Evolutionary conservation across 1,140 invertebrate genomes (phyloP), one percentile per base, ranked within the genome.

Genomic region (Goniozus legneri): DNA sequence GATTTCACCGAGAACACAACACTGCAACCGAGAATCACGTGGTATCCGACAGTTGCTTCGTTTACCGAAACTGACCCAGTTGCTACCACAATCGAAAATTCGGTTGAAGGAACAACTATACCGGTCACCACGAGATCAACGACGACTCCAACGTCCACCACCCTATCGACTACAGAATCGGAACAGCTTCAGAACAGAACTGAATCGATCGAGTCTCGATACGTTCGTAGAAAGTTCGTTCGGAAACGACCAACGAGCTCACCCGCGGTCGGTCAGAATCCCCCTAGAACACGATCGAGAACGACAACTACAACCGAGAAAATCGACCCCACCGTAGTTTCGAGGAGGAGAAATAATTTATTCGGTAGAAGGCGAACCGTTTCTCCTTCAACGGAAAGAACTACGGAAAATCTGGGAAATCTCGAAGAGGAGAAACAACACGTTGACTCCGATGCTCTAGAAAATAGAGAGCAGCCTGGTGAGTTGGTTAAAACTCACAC

Each of bases 151-250:
- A n/a, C n/a, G n/a, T n/a, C n/a, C n/a, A n/a, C n/a, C n/a, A n/a
- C n/a, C n/a, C n/a, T n/a, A n/a, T n/a, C n/a, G n/a, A n/a, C n/a
- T n/a, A n/a, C n/a, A n/a, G n/a, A n/a, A n/a, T n/a, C n/a, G n/a
- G n/a, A n/a, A n/a, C n/a, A n/a, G n/a, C n/a, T n/a, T n/a, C n/a
- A n/a, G n/a, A n/a, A n/a, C n/a, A n/a, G n/a, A n/a, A n/a, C n/a
- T n/a, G n/a, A n/a, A n/a, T n/a, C n/a, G n/a, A n/a, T n/a, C n/a
- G 60, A 60, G 2, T 50, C 65, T 0, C 52, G 54, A 36, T 60
- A 61, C 30, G 45, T 60, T 10, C 52, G 59, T 30, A 68, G 58
- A 35, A 68, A 72, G 16, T 65, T 64, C 4, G 46, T 70, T 19
- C 58, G 62, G 15, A 67, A 60, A 34, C 60, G 56, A 22, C 61